Evolutionary conservation across 1,140 invertebrate species (phyloP), one percentile per base, ranked within the genome.

Genomic region (Ephestia elutella): DNA sequence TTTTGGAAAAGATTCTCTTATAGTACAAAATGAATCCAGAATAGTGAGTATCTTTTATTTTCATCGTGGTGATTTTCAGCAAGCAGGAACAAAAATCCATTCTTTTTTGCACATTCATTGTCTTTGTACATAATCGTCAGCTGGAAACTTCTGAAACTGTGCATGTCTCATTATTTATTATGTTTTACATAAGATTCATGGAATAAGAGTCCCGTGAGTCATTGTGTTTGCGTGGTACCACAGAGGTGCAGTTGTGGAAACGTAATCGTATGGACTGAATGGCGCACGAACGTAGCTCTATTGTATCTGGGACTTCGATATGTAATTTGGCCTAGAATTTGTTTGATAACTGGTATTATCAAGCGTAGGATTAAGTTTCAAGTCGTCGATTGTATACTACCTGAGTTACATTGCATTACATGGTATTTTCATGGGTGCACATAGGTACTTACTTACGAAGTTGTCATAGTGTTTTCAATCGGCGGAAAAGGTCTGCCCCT

Each of bases 21-120:
- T 73, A 87, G 75, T 86, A 83, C 79, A 86, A 88, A 75, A 88
- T 88, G 86, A 88, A 86, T 84, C 82, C 86, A 77, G 86, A 88
- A 85, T 88, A 88, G 86, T 88, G 72, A 88, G 86, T 88, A 53
- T 58, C 50, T 63, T 25, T 32, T 32, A 32, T 32, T 32, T 70
- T 68, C 78, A 71, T 56, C 56, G 62, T 79, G 65, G 64, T 73
- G 66, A 70, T 79, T 68, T 75, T 57, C 60, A 78, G 74, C 65
- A 80, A 82, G 76, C 73, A 78, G 73, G 70, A 73, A 67, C 66
- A 69, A 78, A 32, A 77, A 79, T 73, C 65, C 66, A 56, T 75
- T 76, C 63, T 74, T 80, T 80, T 78, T 78, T 77, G 73, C 66
- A 65, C 62, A 62, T 75, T 73, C 71, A 73, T 70, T 75, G 70